phyloP scores from a whole-genome alignment of 2,888 invertebrate species.

The Dioctria linearis region DNA sequence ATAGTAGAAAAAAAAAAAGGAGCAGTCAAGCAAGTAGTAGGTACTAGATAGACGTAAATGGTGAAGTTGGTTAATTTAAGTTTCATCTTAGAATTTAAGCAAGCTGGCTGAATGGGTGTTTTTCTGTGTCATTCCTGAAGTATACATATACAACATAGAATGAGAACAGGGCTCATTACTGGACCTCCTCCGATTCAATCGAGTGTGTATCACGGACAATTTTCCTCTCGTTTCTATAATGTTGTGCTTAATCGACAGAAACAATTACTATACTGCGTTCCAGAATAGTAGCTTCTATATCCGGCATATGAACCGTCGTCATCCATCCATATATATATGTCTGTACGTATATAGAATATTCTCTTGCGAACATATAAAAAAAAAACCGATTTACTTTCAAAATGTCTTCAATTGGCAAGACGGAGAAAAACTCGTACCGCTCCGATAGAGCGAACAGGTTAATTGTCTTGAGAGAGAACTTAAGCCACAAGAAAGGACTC shows the following conservation, averaged over 20 bases:
- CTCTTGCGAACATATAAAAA: not conserved
- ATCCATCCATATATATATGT: not conserved
- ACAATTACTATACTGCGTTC: conserved; percentile 37
- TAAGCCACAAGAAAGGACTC: not conserved
- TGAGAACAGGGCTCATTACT: conserved; percentile 25
- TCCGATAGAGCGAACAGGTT: conserved; percentile 8
- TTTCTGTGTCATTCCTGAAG: not conserved
- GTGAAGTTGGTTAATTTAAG: conserved; percentile 45
- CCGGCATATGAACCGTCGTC: conserved; percentile 15
- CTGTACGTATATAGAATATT: not conserved
- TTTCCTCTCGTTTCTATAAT: conserved; percentile 28
- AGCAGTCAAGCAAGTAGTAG: conserved; percentile 31
- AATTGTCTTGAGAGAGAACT: not conserved
- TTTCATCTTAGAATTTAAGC: conserved; percentile 29
- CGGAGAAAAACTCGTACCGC: not conserved
- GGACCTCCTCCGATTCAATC: conserved; percentile 39
- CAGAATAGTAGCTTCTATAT: not conserved
- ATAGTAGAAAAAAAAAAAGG: not conserved
- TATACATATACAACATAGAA: not conserved
- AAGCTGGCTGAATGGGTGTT: conserved; percentile 31
- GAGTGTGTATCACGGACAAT: conserved; percentile 41
- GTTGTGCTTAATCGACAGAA: conserved; percentile 38
- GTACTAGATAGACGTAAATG: conserved; percentile 39
- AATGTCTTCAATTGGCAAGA: not conserved
- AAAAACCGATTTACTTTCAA: not conserved